Evolutionary conservation across 2,888 invertebrate species (phyloP), one percentile per base, ranked within the genome.

Genomic region (Eugnorisma glareosa): DNA sequence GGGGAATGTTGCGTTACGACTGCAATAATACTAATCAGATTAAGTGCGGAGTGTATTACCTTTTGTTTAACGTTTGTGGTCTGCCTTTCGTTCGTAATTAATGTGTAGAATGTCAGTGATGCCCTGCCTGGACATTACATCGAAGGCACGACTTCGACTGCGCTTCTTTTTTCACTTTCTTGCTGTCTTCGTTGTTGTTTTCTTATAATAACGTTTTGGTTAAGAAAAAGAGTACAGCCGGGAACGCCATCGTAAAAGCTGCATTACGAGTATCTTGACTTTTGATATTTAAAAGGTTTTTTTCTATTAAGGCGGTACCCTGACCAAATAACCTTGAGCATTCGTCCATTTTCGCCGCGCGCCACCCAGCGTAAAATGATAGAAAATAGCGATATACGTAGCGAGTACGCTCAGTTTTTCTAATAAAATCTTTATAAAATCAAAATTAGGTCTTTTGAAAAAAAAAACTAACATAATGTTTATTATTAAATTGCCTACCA

Each of bases 11-110:
- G 93, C 93, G 93, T 94, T 95, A 92, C 92, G 90, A 93, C 92
- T 93, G 93, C 94, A 94, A 95, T 95, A 95, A 94, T 94, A 94
- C 89, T 89, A 93, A 96, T 96, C 95, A 94, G 96, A 96, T 96
- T 94, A 93, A 93, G 86, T 88, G 89, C 89, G 90, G 92, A 89
- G 91, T 91, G 90, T 93, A 94, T 93, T 95, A 91, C 93, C 93
- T 94, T 93, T 93, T 93, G 94, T 93, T 94, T 92, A 90, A 91
- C 86, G 91, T 88, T 88, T 89, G 86, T 89, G 88, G 91, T 89
- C 89, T 89, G 90, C 90, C 90, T 92, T 92, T 92, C 87, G 89
- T 89, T 84, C 85, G 92, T 93, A 95, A 94, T 94, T 94, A 94
- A 94, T 93, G 91, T 89, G 84, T 89, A 89, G 88, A 90, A 86